phyloP scores from a whole-genome alignment of 1,140 invertebrate species.

The Hypsibius dujardini region DNA sequence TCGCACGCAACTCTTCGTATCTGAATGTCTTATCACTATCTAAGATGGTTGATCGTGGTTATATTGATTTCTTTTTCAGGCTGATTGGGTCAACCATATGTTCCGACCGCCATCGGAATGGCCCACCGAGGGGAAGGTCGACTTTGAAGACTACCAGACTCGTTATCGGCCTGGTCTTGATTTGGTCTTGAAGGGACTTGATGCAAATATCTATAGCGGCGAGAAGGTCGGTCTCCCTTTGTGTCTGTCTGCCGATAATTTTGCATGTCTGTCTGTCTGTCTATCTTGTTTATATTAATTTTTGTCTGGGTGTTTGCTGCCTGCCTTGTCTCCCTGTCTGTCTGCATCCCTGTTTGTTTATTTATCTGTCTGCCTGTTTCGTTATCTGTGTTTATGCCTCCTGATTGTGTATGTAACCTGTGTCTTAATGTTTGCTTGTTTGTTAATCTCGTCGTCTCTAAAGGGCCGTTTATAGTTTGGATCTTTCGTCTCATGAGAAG shows the following conservation, averaged over 20 bases:
- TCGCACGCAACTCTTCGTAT: not conserved
- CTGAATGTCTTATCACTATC: not conserved
- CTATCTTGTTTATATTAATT: no score
- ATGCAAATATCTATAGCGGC: constrained; percentile 25
- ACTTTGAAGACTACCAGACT: constrained; percentile 29
- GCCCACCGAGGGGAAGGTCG: constrained; percentile 31
- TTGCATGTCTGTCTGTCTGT: no score
- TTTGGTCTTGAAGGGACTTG: constrained; percentile 29
- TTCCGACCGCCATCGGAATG: constrained; percentile 25
- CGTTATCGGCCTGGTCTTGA: constrained; percentile 26
- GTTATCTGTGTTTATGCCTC: no score
- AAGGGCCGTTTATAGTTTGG: no score
- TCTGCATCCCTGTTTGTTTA: not conserved
- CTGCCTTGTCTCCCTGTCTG: not conserved
- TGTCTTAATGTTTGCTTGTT: no score
- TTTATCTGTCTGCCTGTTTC: no score
- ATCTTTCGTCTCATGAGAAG: no score
- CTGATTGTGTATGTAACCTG: no score
- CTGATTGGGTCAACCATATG: constrained; percentile 18
- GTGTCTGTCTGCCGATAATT: no score
- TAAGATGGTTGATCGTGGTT: not conserved
- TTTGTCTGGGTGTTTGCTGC: not conserved
- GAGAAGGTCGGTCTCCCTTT: constrained; percentile 32
- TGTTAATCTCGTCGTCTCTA: not conserved
- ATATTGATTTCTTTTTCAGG: constrained; percentile 18